Evolutionary conservation across 1,140 invertebrate species (phyloP).

Genomic region (honey bee (Apis mellifera)): Amel_HAv3.1 CM009940.2:4944001-4944500

Average conservation of each 20-base stretch:
- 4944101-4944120: too few species aligned
- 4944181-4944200: background rate
- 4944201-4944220: too few species aligned
- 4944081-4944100: too few species aligned
- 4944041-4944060: too few species aligned
- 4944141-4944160: background rate
- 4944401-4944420: background rate
- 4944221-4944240: background rate
- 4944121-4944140: too few species aligned
- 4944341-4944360: background rate
- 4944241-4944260: background rate
- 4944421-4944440: background rate
- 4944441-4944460: background rate
- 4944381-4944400: background rate
- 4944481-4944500: constrained; percentile 14
- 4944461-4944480: background rate
- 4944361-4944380: background rate
- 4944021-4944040: too few species aligned
- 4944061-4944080: too few species aligned
- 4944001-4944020: too few species aligned
- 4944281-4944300: constrained; percentile 24
- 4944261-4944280: background rate
- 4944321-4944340: background rate
- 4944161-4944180: background rate
- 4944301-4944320: background rate